Percentiles rank a stretch among this genome's conserved stretches.
Conservation (phyloP, 2,797 vertebrate species). For the Todus mexicanus region DNA sequence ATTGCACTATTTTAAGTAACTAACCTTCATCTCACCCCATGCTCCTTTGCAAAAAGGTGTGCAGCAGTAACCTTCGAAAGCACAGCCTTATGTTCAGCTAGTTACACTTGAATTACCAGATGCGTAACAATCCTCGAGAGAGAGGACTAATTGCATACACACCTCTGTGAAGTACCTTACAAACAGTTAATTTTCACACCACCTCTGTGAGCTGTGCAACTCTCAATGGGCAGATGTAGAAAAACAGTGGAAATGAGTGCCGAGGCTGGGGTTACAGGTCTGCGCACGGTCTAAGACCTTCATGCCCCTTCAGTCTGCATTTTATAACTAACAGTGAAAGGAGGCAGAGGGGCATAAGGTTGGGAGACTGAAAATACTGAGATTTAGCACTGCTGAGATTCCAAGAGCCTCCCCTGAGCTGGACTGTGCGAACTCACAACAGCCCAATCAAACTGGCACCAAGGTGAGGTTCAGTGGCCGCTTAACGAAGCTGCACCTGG, state of each 20-base stretch:
- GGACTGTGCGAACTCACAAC: fast-evolving
- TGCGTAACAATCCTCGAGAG: constrained; percentile 46
- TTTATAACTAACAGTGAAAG: not conserved
- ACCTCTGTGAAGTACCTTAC: not conserved
- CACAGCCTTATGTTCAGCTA: constrained; percentile 40
- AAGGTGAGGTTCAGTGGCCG: not conserved
- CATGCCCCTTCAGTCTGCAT: not conserved
- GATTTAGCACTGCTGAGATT: not conserved
- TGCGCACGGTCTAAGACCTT: not conserved
- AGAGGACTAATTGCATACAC: not conserved
- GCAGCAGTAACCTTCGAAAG: constrained; percentile 36
- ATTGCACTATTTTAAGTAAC: not conserved
- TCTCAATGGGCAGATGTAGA: not conserved
- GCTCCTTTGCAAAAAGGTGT: not conserved
- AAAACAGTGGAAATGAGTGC: not conserved
- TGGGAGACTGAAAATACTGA: fast-evolving
- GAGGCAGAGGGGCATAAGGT: not conserved
- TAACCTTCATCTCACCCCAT: constrained; percentile 14
- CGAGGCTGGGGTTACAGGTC: not conserved
- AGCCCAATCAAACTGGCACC: not conserved
- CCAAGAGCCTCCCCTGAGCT: not conserved
- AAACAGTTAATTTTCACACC: not conserved
- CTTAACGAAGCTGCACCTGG: not conserved
- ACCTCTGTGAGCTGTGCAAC: not conserved
- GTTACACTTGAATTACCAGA: constrained; percentile 62